Base-by-base conservation (phyloP, 1,140 invertebrate species). In the Ooceraea biroi region DNA sequence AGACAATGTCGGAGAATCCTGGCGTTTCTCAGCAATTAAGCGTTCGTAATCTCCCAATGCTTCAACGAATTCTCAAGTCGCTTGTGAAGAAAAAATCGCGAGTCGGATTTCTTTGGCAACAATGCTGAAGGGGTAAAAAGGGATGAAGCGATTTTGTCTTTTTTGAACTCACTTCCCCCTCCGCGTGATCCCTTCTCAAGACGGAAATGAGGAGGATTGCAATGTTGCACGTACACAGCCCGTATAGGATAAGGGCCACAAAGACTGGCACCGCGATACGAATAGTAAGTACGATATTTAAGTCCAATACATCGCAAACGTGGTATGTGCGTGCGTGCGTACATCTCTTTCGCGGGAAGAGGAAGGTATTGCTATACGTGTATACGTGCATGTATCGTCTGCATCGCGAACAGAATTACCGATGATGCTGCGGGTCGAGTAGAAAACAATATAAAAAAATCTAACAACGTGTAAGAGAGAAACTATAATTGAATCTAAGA, bases 191-290 rank as follows among this genome's bases (percentile, higher is more conserved):
- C 2, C 52, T 57, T 44, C 19, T 12, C 14, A 14, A 76, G 12
- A 10, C 14, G 57, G 52, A 46, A 69, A 73, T 41, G 36, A 74
- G 57, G 48, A 19, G 36, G 52, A 82, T 82, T 55, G 55, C 74
- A 74, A 82, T 82, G 17, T 25, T 41, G 46, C 69, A 82, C 69
- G 78, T 82, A 63, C 57, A 41, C 44, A 30, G 41, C 78, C 58
- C 69, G 55, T 69, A 74, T 74, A 22, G 55, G 69, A 82, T 82
- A 82, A 82, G 61, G 76, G 57, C 27, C 69, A 76, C 71, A 76
- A 57, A 82, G 25, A 82, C 69, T 52, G 57, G 17, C 55, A 46
- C 30, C 58, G 57, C 78, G 78, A 74, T 82, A 50, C 78, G 78
- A 82, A 82, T 82, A 61, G 25, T 30, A 82, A 72, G 30, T 74